phyloP scores from a whole-genome alignment of 2,113 vertebrate genomes.

The Plecotus auritus region DNA sequence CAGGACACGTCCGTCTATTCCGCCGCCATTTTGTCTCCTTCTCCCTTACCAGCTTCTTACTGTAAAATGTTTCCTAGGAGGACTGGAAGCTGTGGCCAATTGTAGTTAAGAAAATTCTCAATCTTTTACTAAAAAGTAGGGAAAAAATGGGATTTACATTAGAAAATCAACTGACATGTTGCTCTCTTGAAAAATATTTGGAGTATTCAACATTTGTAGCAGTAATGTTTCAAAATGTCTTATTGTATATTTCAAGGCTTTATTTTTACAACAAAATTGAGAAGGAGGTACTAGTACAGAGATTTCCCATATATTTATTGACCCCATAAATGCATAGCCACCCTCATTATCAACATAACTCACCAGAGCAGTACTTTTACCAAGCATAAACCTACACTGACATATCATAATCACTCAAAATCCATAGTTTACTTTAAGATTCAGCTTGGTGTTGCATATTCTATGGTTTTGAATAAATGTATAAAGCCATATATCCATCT shows the following conservation, averaged over 20 bases:
- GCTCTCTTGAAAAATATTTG: background rate
- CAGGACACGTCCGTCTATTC: too few relatives aligned
- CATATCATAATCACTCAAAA: background rate
- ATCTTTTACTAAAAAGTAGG: background rate
- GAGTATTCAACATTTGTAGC: background rate
- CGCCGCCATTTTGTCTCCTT: too few relatives aligned
- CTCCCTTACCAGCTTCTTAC: too few relatives aligned
- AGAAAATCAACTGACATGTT: background rate
- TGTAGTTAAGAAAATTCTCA: background rate
- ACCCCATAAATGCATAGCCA: background rate
- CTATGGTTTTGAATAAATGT: background rate
- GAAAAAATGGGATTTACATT: background rate
- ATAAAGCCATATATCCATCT: background rate
- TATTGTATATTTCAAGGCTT: background rate
- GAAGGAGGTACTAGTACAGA: background rate
- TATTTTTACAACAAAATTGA: slow-evolving; percentile 2
- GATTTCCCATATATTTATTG: background rate
- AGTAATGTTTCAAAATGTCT: background rate
- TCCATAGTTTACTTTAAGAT: background rate
- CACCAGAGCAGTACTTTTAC: background rate
- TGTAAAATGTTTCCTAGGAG: background rate
- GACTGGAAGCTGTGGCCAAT: background rate
- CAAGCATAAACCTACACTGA: background rate
- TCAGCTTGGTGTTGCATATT: background rate
- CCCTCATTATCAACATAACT: background rate